Evolutionary conservation across 2,888 invertebrate species (phyloP), one percentile per base, ranked within the genome.

Genomic region (Atethmia centrago): DNA sequence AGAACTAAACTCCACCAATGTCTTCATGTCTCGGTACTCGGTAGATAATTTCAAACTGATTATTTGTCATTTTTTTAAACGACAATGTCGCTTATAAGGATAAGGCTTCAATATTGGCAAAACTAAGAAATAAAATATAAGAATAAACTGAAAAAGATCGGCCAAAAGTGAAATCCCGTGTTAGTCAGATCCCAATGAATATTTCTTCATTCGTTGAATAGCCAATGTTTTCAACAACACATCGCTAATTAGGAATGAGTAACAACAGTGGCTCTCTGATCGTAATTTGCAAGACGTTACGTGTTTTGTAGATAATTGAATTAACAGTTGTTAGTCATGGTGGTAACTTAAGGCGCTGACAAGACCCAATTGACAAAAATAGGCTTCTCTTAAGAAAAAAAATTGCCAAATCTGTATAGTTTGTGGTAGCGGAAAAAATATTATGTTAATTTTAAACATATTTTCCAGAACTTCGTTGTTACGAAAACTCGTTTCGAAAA

Each of bases 191-290:
- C 1, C 8, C 0, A 0, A 28, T 36, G 28, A 73, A 74, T 53
- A 58, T 71, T 63, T 68, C 67, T 68, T 61, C 49, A 56, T 67
- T 56, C 55, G 56, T 47, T 73, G 59, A 79, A 71, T 69, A 36
- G n/a, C 28, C 25, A 71, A 75, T 25, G 40, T 68, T 69, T 79
- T 55, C 53, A n/a, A 47, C 68, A 45, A 58, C 66, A 21, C 42
- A 42, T 1, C 31, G 77, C 40, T 84, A 84, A 84, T 80, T 68
- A 47, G 1, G 25, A 40, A 64, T 75, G 74, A 72, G 67, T 45
- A 76, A 79, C 68, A 74, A 61, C 51, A 40, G 3, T 14, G 2
- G 51, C 9, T 65, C 21, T 69, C 64, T 65, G 63, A 1, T 68
- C 28, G 25, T 36, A 55, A 61, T 80, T 75, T 61, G 5, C 69